Percentiles rank a stretch among this genome's conserved stretches.
Evolutionary conservation across 2,113 vertebrate genomes (phyloP).

Genomic region (Gavialis gangeticus): DNA sequence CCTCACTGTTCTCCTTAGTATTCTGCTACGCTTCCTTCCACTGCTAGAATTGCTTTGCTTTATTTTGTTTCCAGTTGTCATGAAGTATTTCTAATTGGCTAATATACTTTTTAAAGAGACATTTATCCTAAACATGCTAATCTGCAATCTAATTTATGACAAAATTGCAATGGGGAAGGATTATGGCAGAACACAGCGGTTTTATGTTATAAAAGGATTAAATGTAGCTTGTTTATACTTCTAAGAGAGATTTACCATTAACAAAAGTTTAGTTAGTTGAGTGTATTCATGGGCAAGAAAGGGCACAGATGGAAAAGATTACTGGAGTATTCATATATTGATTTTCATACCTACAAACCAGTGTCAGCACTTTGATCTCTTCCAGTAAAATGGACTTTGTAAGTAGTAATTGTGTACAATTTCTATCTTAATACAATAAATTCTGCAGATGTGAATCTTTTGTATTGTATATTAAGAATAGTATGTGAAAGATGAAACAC

Average conservation of each 20-base stretch:
- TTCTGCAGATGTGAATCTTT: background rate
- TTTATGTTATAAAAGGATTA: background rate
- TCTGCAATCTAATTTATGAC: background rate
- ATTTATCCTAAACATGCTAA: background rate
- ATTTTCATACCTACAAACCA: background rate
- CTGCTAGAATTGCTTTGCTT: background rate
- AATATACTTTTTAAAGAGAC: background rate
- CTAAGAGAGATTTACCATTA: background rate
- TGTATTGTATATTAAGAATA: background rate
- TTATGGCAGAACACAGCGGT: fast-evolving
- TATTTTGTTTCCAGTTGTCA: background rate
- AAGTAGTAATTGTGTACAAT: background rate
- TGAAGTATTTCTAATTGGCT: background rate
- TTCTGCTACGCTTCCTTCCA: background rate
- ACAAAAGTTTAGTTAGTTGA: background rate
- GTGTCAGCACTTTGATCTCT: background rate
- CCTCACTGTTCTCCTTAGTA: background rate
- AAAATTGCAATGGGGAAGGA: background rate
- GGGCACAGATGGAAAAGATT: background rate
- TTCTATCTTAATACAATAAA: conserved; percentile 5
- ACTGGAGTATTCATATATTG: background rate
- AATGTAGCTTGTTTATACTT: background rate
- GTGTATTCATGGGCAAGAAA: background rate
- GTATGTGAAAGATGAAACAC: background rate
- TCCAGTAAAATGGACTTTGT: background rate